Evolutionary conservation across 1,140 invertebrate genomes (phyloP), one percentile per base, ranked within the genome.

Genomic region (Leptoteleia sp.): DNA sequence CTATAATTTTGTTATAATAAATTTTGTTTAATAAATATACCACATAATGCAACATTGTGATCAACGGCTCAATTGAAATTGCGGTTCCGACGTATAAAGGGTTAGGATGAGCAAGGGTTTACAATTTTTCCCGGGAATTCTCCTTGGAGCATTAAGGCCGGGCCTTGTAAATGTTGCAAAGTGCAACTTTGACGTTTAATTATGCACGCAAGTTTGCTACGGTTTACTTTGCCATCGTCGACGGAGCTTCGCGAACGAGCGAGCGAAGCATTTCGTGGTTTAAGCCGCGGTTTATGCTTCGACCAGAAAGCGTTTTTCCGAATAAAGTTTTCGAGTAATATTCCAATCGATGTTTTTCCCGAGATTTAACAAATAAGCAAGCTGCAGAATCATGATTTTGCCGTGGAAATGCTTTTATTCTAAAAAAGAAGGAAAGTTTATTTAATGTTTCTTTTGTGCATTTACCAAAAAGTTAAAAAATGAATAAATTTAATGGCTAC

Each of bases 111-210:
- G 25, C 25, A 33, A 17, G 37, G 59, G 71, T 70, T 84, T 81
- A 79, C 83, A 68, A 83, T 80, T 83, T 83, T 79, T 70, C 47
- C 12, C 59, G 55, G 55, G 61, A 81, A 83, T 78, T 61, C 71
- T 55, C 52, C 48, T 62, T 31, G 48, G 15, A 59, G 35, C 54
- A 35, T 59, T 52, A 73, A 76, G 72, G 48, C 38, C 19, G 45
- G 7, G 67, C 57, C 54, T 79, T 47, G 54, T 76, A 76, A 76
- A 80, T 72, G 76, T 76, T 72, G 71, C 57, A 55, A 73, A 47
- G 54, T 59, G 67, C 64, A 85, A 85, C 81, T 85, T 82, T 83
- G 82, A 85, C 80, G 81, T 84, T 86, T 84, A 87, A 88, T 88
- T 87, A 88, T 86, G 82, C 81, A 83, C 79, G 73, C 78, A 79